phyloP scores from a whole-genome alignment of 1,140 invertebrate genomes.

The Triops cancriformis region DNA sequence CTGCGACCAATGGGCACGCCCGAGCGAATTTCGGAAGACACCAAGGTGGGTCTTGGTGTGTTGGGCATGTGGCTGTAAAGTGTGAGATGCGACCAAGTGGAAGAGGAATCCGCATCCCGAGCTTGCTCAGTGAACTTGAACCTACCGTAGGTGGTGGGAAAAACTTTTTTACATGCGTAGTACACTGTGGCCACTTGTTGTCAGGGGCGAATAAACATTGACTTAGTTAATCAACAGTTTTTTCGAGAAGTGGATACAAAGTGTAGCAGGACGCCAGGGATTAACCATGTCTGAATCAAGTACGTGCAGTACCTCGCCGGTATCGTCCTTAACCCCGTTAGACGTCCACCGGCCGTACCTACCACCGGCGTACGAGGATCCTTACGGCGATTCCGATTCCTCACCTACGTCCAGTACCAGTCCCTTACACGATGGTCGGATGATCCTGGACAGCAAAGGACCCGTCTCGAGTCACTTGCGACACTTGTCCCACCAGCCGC shows the following conservation, averaged over 20 bases:
- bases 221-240: no score
- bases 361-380: neutral
- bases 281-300: neutral
- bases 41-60: neutral
- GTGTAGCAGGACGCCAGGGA: neutral
- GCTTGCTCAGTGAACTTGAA: neutral
- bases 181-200: no score
- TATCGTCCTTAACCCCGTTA: neutral
- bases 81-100: constrained; percentile 4
- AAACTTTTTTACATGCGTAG: no score
- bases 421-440: neutral
- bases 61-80: constrained; percentile 1
- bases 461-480: neutral
- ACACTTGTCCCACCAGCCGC: neutral
- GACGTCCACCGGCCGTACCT: neutral
- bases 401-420: neutral
- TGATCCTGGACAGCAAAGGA: neutral
- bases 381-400: neutral
- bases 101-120: neutral
- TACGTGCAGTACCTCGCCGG: constrained; percentile 11
- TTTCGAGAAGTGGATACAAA: no score
- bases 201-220: no score
- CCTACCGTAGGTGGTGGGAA: neutral
- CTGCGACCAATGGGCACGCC: neutral
- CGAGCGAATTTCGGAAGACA: neutral